phyloP scores from a whole-genome alignment of 2,113 vertebrate species.

The Tachysurus fulvidraco region DNA sequence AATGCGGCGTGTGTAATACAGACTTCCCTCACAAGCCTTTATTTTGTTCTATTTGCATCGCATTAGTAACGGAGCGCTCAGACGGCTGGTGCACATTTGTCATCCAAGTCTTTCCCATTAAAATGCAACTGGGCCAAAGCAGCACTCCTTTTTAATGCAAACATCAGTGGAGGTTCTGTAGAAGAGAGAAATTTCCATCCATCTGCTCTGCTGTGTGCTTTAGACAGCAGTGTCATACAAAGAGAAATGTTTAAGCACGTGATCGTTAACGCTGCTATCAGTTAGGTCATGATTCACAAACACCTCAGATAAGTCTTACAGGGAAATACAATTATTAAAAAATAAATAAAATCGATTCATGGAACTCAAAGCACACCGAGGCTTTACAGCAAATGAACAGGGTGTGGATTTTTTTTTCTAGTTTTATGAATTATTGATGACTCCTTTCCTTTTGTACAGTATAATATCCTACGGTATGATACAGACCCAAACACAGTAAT shows the following conservation, averaged over 20 bases:
- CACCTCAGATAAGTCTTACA: not conserved
- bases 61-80: conserved; percentile 65
- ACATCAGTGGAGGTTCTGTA: conserved; percentile 42
- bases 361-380: too few relatives aligned
- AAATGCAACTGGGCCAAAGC: conserved; percentile 66
- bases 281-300: not conserved
- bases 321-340: conserved; percentile 12
- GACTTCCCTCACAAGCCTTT: conserved; percentile 70
- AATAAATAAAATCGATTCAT: conserved; percentile 23
- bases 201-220: conserved; percentile 36
- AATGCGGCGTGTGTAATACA: conserved; percentile 71
- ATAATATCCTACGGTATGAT: conserved; percentile 71
- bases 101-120: conserved; percentile 68
- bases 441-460: conserved; percentile 67
- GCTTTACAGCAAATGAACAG: too few relatives aligned
- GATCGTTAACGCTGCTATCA: not conserved
- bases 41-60: conserved; percentile 74
- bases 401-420: conserved; percentile 61
- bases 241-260: not conserved
- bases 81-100: conserved; percentile 63
- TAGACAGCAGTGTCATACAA: conserved; percentile 29
- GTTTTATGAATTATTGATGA: conserved; percentile 77
- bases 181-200: conserved; percentile 21
- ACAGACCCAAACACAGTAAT: conserved; percentile 52
- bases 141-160: conserved; percentile 50